A percentile compares a stretch with the other conserved stretches of the same genome.
phyloP scores from a whole-genome alignment of 2,113 vertebrate genomes.

The rat (Rattus norvegicus) region DNA sequence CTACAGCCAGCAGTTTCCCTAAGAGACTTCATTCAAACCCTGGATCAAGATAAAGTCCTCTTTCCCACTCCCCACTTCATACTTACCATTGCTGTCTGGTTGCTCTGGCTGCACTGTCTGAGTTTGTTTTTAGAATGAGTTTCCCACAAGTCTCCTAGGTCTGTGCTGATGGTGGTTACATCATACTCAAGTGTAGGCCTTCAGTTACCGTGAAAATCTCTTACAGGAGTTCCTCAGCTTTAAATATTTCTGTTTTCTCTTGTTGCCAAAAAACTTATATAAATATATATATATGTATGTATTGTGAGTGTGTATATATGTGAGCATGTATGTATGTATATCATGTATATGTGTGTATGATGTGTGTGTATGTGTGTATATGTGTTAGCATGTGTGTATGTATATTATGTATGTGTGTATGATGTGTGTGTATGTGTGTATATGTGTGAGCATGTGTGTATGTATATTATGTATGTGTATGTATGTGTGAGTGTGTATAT shows the following conservation, averaged over 20 bases:
- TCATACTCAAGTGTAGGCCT: background rate
- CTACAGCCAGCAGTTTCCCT: background rate
- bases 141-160: background rate
- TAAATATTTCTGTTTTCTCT: conserved; percentile 13
- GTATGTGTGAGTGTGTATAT: too few species aligned
- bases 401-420: too few species aligned
- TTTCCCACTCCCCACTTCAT: background rate
- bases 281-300: background rate
- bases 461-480: background rate
- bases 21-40: conserved; percentile 24
- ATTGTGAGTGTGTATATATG: background rate
- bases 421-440: background rate
- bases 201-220: background rate
- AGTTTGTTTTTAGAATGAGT: background rate
- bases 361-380: too few species aligned
- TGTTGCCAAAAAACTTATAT: background rate
- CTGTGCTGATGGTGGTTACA: background rate
- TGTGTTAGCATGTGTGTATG: too few species aligned
- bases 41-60: background rate
- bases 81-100: background rate
- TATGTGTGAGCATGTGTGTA: too few species aligned
- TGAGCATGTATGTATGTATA: too few species aligned
- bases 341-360: too few species aligned
- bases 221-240: background rate
- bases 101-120: background rate